A percentile compares a stretch with the other conserved stretches of the same genome.
Evolutionary conservation across 2,113 vertebrate species (phyloP).

Genomic region (Passer montanus): DNA sequence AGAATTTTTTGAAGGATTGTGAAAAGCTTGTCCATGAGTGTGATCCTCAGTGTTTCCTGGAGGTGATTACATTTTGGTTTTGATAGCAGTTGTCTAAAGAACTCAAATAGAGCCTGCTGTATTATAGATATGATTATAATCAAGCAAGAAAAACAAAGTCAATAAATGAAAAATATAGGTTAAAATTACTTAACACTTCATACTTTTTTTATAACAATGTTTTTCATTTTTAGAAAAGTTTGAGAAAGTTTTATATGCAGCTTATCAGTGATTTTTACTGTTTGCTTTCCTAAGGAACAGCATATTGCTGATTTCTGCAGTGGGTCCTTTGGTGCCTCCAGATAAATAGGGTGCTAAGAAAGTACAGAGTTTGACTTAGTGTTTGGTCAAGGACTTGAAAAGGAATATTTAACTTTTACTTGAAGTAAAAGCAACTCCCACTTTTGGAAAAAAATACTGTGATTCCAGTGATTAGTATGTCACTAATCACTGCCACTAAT

Average conservation of each 20-base stretch:
- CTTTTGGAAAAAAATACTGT: not conserved
- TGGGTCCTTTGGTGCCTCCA: not conserved
- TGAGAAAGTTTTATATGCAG: not conserved
- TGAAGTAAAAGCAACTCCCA: not conserved
- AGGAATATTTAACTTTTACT: not conserved
- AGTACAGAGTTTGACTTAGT: not conserved
- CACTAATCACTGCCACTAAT: not conserved
- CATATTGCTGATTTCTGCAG: not conserved
- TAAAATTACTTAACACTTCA: not conserved
- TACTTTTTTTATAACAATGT: not conserved
- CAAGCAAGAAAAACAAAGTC: not conserved
- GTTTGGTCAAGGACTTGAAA: not conserved
- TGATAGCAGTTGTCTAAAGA: not conserved
- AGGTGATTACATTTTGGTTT: conserved; percentile 55
- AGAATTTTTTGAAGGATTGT: conserved; percentile 69
- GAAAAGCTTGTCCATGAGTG: conserved; percentile 70
- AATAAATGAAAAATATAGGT: not conserved
- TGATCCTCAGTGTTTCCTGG: conserved; percentile 69
- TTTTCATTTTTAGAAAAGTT: not conserved
- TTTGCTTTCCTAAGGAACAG: not conserved
- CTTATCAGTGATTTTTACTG: not conserved
- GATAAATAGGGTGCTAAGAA: not conserved
- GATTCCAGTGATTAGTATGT: not conserved
- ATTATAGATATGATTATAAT: not conserved
- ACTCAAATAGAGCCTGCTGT: not conserved